Evolutionary conservation across 2,888 invertebrate species (phyloP).

Genomic region (Aspidiotus destructor): DNA sequence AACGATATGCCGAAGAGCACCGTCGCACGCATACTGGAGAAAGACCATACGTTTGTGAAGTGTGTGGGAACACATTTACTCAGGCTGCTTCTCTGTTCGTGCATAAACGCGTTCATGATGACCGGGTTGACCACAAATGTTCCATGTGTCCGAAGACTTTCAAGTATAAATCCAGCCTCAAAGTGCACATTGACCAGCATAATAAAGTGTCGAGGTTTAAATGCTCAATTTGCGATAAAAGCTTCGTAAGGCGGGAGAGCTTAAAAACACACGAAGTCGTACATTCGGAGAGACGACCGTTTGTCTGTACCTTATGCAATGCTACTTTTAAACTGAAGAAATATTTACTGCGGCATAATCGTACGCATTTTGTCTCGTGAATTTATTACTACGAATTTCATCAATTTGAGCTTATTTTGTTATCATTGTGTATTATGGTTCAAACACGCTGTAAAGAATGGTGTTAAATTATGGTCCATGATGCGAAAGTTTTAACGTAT

Average conservation of each 20-base stretch:
- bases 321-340: constrained; percentile 32
- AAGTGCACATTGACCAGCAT: constrained; percentile 34
- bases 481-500: no score
- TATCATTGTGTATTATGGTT: no score
- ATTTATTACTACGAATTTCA: neutral
- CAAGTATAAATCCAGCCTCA: constrained; percentile 39
- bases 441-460: no score
- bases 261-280: constrained; percentile 32
- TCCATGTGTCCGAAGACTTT: constrained; percentile 47
- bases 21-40: constrained; percentile 40
- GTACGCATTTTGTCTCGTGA: constrained; percentile 18
- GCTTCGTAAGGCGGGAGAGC: constrained; percentile 27
- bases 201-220: constrained; percentile 31
- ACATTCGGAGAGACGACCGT: constrained; percentile 32
- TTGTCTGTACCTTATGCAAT: constrained; percentile 6
- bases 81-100: constrained; percentile 46
- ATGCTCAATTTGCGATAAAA: constrained; percentile 33
- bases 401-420: neutral
- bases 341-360: constrained; percentile 32
- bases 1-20: constrained; percentile 48
- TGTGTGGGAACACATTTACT: constrained; percentile 41
- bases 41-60: constrained; percentile 44
- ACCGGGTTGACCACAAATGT: constrained; percentile 45
- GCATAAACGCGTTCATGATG: constrained; percentile 48
- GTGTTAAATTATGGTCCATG: no score